Evolutionary conservation across 2,797 vertebrate species (phyloP).

Genomic region (Syngnathus acus): DNA sequence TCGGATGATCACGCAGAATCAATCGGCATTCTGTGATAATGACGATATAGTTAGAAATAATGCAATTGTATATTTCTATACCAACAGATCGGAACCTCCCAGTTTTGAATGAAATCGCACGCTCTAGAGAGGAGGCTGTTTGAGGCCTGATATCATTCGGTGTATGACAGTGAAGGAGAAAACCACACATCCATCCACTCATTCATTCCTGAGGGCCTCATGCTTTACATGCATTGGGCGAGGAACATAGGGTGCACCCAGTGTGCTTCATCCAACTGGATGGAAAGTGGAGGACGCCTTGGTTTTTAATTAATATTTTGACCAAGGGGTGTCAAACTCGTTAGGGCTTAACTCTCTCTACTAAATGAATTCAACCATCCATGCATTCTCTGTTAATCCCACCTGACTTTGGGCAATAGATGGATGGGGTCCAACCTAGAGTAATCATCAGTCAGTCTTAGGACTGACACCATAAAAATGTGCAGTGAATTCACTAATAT

Average conservation of each 20-base stretch:
- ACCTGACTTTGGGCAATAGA: not conserved
- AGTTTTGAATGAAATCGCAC: not conserved
- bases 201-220: not conserved
- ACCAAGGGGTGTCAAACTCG: not conserved
- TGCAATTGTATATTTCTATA: not conserved
- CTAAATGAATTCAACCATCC: not conserved
- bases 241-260: not conserved
- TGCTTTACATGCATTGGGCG: not conserved
- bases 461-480: not conserved
- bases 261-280: not conserved
- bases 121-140: not conserved
- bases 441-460: not conserved
- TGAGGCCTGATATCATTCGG: not conserved
- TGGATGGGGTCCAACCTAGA: not conserved
- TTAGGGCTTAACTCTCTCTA: not conserved
- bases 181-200: not conserved
- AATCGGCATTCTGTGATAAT: not conserved
- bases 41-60: not conserved
- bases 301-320: not conserved
- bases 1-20: not conserved
- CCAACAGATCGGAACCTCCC: not conserved
- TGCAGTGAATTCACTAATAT: too few species aligned
- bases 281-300: not conserved
- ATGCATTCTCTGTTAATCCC: not conserved
- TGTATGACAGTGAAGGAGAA: slow-evolving; percentile 1